phyloP scores from a whole-genome alignment of 2,888 invertebrate species.

The Anoplius nigerrimus region DNA sequence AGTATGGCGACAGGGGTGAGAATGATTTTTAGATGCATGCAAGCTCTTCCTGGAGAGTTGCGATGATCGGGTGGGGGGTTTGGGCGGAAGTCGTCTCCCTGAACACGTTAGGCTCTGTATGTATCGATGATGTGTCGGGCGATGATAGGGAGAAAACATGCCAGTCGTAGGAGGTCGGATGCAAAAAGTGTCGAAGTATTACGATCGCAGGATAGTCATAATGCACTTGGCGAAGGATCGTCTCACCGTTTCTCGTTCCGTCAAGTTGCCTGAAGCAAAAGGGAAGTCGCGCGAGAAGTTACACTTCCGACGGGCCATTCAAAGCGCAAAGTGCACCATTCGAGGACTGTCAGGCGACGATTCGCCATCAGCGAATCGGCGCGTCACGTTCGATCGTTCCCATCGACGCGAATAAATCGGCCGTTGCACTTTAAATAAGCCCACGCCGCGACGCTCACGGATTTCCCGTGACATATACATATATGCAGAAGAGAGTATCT shows the following conservation, averaged over 20 bases:
- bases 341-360: too few relatives aligned
- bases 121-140: slow-evolving; percentile 14
- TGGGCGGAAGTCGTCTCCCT: slow-evolving; percentile 8
- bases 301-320: slow-evolving; percentile 22
- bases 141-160: slow-evolving; percentile 33
- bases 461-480: background rate
- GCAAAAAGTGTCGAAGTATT: slow-evolving; percentile 23
- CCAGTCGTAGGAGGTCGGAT: slow-evolving; percentile 32
- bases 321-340: slow-evolving; percentile 1
- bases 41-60: slow-evolving; percentile 54
- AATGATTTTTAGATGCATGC: slow-evolving; percentile 64
- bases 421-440: slow-evolving; percentile 34
- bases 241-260: background rate
- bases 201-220: slow-evolving; percentile 20
- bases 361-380: background rate
- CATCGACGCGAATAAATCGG: background rate
- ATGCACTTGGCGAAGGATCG: slow-evolving; percentile 20
- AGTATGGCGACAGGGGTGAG: slow-evolving; percentile 7
- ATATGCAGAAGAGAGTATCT: slow-evolving; percentile 1
- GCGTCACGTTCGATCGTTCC: too few relatives aligned
- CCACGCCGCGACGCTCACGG: slow-evolving; percentile 11
- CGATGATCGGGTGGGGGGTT: too few relatives aligned
- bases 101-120: slow-evolving; percentile 20
- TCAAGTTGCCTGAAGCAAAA: background rate
- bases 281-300: too few relatives aligned